Evolutionary conservation across 2,113 vertebrate genomes (phyloP), one percentile per base, ranked within the genome.

Genomic region (Rhabdomys dilectus): DNA sequence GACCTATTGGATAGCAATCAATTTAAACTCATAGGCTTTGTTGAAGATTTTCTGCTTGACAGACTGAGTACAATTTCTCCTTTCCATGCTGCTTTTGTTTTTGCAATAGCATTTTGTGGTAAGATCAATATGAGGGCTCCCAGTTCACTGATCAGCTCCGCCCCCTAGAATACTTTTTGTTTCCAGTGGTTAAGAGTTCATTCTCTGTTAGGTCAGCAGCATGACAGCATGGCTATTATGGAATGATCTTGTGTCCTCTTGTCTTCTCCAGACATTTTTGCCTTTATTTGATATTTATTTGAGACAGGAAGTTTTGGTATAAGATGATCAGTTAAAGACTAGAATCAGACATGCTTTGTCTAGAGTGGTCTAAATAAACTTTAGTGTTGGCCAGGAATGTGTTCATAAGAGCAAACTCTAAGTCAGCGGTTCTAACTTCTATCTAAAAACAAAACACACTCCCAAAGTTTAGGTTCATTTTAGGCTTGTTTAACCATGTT

Each of bases 11-110:
- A 80, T 42, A 89, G 0, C 56, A 80, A 92, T 75, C 66, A 29
- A 3, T 22, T 53, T 86, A 73, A 70, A 62, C 12, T 0, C 26
- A 53, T 7, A 53, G 3, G 0, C 9, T 0, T 21, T 1, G 53
- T 53, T 53, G 26, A 39, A 12, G 11, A 3, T 12, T 92, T 86
- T 92, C 24, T 39, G 48, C 39, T 90, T 94, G 36, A 45, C 66
- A 92, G 5, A 48, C 22, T 56, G 92, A 81, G 36, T 68, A 9
- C 7, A 68, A 89, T 89, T 86, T 31, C 26, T 85, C n/a, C 31
- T 85, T 26, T 64, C 58, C 8, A 85, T 45, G 15, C 13, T 45
- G n/a, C 4, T 70, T 15, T 36, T 76, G 88, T 86, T 87, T 19
- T 81, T 3, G 4, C 8, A 9, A 34, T 68, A 11, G 39, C 13